Evolutionary conservation across 2,797 vertebrate genomes (phyloP).

Genomic region (Labroides dimidiatus): DNA sequence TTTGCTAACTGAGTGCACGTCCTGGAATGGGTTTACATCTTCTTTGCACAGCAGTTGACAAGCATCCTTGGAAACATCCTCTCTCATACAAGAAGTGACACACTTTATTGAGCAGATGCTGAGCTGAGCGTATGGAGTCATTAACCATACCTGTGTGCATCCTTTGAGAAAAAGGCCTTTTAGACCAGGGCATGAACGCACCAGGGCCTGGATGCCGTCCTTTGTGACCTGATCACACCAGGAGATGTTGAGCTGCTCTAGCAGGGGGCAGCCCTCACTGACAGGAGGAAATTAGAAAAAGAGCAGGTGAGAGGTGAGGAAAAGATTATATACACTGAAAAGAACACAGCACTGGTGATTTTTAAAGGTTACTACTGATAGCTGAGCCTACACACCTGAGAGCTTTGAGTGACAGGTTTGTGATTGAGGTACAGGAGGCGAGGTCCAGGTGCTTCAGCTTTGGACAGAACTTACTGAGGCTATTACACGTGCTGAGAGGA

Average conservation of each 20-base stretch:
- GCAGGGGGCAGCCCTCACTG: slow-evolving; percentile 96
- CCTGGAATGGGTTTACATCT: slow-evolving; percentile 1
- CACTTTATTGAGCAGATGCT: background rate
- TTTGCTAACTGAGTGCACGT: no score
- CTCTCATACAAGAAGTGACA: slow-evolving; percentile 12
- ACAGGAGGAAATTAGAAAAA: background rate
- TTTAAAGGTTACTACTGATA: no score
- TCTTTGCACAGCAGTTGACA: background rate
- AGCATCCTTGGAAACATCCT: slow-evolving; percentile 3
- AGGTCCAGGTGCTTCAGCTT: slow-evolving; percentile 97
- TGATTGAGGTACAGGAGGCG: slow-evolving; percentile 97
- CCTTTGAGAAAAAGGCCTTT: slow-evolving; percentile 95
- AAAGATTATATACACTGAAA: background rate
- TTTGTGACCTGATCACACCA: slow-evolving; percentile 99
- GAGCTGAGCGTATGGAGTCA: background rate
- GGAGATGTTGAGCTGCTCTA: slow-evolving; percentile 98
- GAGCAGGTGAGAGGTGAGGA: background rate
- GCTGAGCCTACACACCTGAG: slow-evolving; percentile 86
- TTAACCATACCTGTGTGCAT: slow-evolving; percentile 91
- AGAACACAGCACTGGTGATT: background rate
- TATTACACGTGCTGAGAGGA: slow-evolving; percentile 92
- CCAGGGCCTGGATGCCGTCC: slow-evolving; percentile 96
- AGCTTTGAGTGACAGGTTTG: slow-evolving; percentile 97
- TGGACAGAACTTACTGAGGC: slow-evolving; percentile 98
- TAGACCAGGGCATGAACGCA: slow-evolving; percentile 92